Percentiles rank a stretch among this genome's conserved stretches.
phyloP scores from a whole-genome alignment of 2,888 invertebrate genomes.

The Callimorpha dominula region DNA sequence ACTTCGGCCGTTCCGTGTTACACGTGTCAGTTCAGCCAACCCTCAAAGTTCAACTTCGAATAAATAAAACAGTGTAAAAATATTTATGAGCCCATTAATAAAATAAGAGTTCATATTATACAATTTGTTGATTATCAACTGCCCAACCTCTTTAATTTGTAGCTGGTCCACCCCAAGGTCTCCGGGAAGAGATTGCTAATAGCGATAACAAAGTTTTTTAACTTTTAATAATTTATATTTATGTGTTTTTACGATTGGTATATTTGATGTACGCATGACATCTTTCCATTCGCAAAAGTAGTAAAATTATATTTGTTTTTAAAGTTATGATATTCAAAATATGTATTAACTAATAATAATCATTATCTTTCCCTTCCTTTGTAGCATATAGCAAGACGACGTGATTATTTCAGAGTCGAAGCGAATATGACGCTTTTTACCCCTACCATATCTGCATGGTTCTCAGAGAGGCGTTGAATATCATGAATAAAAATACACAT shows the following conservation, averaged over 20 bases:
- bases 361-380: too few relatives aligned
- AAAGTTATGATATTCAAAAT: neutral
- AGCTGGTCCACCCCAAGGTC: slow-evolving; percentile 3
- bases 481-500: neutral
- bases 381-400: too few relatives aligned
- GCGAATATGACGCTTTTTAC: too few relatives aligned
- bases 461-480: neutral
- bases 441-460: too few relatives aligned
- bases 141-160: slow-evolving; percentile 11
- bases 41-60: neutral
- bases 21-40: slow-evolving; percentile 2
- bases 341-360: too few relatives aligned
- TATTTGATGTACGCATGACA: neutral
- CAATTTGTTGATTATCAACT: slow-evolving; percentile 3
- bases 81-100: slow-evolving; percentile 9
- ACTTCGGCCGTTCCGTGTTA: neutral
- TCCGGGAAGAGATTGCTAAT: slow-evolving; percentile 14
- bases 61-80: neutral
- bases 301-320: neutral
- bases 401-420: too few relatives aligned
- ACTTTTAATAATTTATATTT: neutral
- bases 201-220: neutral
- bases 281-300: neutral
- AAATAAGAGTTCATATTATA: slow-evolving; percentile 2
- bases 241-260: neutral